Evolutionary conservation across 2,113 vertebrate species (phyloP).

Genomic region (Zootoca vivipara): DNA sequence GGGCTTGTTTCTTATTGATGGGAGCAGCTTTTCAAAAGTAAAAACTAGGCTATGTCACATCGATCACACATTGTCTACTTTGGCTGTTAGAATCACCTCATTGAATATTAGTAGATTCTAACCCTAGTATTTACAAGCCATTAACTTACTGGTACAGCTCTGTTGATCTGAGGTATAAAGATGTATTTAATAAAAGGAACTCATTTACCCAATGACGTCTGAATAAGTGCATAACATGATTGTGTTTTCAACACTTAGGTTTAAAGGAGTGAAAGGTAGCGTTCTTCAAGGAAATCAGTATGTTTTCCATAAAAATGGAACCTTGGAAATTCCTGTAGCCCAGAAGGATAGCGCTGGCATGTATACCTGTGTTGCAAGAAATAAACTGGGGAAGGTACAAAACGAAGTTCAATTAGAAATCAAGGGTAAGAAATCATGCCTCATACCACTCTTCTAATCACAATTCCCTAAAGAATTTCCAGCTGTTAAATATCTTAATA

Average conservation of each 20-base stretch:
- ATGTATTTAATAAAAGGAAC: background rate
- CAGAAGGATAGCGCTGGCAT: conserved; percentile 84
- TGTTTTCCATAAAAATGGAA: conserved; percentile 88
- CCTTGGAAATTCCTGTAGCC: conserved; percentile 87
- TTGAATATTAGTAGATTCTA: background rate
- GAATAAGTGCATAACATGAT: conserved; percentile 32
- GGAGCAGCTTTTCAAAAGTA: no score
- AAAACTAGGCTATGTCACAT: background rate
- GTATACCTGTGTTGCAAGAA: conserved; percentile 91
- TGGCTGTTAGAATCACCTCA: background rate
- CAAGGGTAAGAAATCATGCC: conserved; percentile 84
- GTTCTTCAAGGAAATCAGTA: conserved; percentile 85
- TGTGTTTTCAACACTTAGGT: conserved; percentile 78
- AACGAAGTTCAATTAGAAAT: conserved; percentile 91
- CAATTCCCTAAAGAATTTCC: conserved; percentile 31
- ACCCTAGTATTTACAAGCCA: background rate
- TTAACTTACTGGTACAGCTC: background rate
- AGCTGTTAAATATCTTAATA: conserved; percentile 54
- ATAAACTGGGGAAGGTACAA: conserved; percentile 84
- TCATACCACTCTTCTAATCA: conserved; percentile 2
- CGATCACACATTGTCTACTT: background rate
- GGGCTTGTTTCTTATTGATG: background rate
- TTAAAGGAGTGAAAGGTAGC: conserved; percentile 87
- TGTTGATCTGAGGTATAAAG: background rate
- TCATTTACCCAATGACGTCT: background rate